phyloP scores from a whole-genome alignment of 2,888 invertebrate species.

The Keiferia lycopersicella region DNA sequence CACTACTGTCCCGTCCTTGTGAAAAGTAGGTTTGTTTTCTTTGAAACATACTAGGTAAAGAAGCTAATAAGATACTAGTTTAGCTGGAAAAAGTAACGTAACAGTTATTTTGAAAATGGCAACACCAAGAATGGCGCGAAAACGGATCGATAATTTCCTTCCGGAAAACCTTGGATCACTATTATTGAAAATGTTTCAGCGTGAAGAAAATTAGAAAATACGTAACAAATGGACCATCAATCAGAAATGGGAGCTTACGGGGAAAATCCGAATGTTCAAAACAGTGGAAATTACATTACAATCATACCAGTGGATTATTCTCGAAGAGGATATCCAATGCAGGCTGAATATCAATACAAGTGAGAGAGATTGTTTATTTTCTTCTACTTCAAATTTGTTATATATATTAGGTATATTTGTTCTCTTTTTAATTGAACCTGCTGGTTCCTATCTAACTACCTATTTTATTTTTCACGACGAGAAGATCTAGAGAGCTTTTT shows the following conservation, averaged over 20 bases:
- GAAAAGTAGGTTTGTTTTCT: not conserved
- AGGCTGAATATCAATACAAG: conserved; percentile 82
- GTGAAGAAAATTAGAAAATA: conserved; percentile 8
- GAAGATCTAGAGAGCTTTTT: too few species aligned
- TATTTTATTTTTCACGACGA: too few species aligned
- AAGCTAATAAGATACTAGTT: not conserved
- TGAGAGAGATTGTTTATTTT: conserved; percentile 51
- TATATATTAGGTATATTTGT: too few species aligned
- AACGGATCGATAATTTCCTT: conserved; percentile 61
- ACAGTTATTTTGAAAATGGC: conserved; percentile 33
- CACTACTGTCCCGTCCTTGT: not conserved
- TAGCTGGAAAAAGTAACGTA: not conserved
- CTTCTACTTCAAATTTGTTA: not conserved
- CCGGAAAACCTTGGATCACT: conserved; percentile 32
- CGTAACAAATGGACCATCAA: conserved; percentile 64
- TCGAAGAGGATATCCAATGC: conserved; percentile 78
- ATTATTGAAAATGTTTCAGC: conserved; percentile 24
- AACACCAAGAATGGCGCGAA: conserved; percentile 55
- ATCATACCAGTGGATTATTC: conserved; percentile 83
- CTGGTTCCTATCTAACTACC: too few species aligned
- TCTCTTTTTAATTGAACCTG: too few species aligned
- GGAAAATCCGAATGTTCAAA: conserved; percentile 73
- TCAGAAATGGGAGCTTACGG: conserved; percentile 75
- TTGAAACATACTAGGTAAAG: not conserved
- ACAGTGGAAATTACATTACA: conserved; percentile 80